Evolutionary conservation across 2,113 vertebrate genomes (phyloP).

Genomic region (Leptosomus discolor): DNA sequence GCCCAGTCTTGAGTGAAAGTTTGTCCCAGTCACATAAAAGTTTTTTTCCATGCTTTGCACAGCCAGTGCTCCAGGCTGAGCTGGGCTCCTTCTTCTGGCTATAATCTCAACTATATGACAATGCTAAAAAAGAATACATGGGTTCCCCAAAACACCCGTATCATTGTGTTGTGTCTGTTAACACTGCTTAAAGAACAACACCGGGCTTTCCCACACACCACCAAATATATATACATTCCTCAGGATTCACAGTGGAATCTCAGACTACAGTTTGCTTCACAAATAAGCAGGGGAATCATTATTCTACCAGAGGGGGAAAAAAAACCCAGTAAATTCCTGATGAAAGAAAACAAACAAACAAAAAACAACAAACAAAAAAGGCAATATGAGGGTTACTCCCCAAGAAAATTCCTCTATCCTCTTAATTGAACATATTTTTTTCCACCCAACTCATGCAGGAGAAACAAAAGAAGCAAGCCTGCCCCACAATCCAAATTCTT

Average conservation of each 20-base stretch:
- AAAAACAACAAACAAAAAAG: background rate
- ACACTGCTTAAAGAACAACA: background rate
- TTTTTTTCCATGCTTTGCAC: background rate
- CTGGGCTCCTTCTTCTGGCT: background rate
- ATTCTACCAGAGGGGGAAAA: background rate
- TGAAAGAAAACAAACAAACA: background rate
- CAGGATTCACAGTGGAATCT: background rate
- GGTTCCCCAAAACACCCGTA: background rate
- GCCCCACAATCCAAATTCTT: background rate
- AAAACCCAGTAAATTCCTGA: background rate
- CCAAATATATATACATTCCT: background rate
- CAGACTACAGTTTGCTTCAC: background rate
- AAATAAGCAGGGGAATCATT: background rate
- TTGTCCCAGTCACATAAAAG: constrained; percentile 28
- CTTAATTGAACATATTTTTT: background rate
- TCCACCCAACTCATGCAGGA: fast-evolving
- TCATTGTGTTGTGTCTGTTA: background rate
- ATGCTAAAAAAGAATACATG: background rate
- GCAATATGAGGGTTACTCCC: background rate
- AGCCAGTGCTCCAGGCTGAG: background rate
- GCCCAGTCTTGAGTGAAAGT: constrained; percentile 23
- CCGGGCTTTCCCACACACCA: background rate
- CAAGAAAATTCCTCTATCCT: background rate
- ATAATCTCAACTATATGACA: background rate
- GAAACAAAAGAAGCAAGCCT: background rate